Evolutionary conservation across 2,797 vertebrate genomes (phyloP), one percentile per base, ranked within the genome.

Genomic region (Prunella strophiata): DNA sequence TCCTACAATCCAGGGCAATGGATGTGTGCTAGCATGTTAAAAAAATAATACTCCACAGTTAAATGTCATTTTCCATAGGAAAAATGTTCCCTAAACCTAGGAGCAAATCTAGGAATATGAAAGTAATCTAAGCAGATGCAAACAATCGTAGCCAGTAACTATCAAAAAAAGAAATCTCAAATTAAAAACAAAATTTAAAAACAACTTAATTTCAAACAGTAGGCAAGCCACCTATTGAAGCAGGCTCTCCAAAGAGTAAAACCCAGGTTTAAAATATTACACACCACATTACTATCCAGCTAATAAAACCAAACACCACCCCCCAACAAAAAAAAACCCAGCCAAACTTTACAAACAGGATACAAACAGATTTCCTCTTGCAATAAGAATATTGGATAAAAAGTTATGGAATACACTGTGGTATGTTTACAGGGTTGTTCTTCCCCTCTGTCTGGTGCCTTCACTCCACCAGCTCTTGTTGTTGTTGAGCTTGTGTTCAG

Each of bases 31-130:
- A 92, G 79, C 61, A 70, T 63, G 95, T 89, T 79, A 91, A 89
- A 94, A 94, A 96, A 96, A 75, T 91, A 92, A 85, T 62, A 94
- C 34, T 88, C 92, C 68, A 85, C 80, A 86, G 18, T 92, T 97
- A 82, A 96, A 96, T 94, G 92, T 66, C 47, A 85, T 96, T 97
- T 97, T 89, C 95, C 91, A 96, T 96, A 97, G 85, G 96, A 97
- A 97, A 96, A 96, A 96, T 26, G 71, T 94, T 92, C 57, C 75
- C 91, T 83, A 93, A 92, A 94, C 78, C 74, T 93, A 97, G 82
- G 88, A 89, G 81, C 81, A 77, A 87, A 85, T 94, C 90, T 91
- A 97, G 96, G 94, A 97, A 62, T 91, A 94, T 0, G 27, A 68
- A 94, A 92, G 57, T 79, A 72, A 85, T 34, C 51, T 45, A 91